Base-by-base conservation (phyloP, 1,140 invertebrate species). In the Conopomorpha cramerella region DNA sequence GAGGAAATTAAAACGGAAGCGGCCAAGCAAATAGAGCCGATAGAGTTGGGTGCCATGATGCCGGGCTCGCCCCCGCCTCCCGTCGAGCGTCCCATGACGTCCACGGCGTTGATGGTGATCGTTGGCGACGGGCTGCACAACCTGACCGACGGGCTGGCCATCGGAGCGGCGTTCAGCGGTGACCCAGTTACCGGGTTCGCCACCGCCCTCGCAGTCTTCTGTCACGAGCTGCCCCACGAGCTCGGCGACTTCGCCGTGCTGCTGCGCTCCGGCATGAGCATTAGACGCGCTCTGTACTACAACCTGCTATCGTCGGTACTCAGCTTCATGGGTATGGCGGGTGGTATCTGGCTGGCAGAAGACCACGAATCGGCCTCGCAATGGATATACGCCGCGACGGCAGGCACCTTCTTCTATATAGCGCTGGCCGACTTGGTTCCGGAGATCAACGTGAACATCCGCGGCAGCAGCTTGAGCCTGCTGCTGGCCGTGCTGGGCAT, bases 361-460 rank as follows among this genome's bases (percentile, higher is more conserved):
- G 71, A 81, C 34, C 81, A 89, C 15, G 74, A 81, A 26, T 78
- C 79, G 1, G 81, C 84, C 31, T 84, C 83, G 2, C 74, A 83
- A 26, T 92, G 89, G 89, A 86, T 92, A 18, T 91, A 90, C 68
- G 84, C 88, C 2, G 81, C 82, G 3, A 88, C 89, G 1, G 90
- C 87, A n/a, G 90, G 90, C 17, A 88, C 87, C 30, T 92, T 92
- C 63, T 77, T 92, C 0, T 92, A 92, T 49, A 88, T 92, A 40
- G 87, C 87, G n/a, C 77, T 92, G 30, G 88, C 88, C 6, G 88
- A 91, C 65, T 80, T 92, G 74, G 86, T 92, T 45, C 81, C 81
- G 19, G 81, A 82, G 44, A 78, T 83, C 54, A 81, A 80, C 46
- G 59, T 72, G 41, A 78, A 80, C 16, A 70, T 67, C 44, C 55